A percentile compares a stretch with the other conserved stretches of the same genome.
Conservation (phyloP, 1,140 invertebrate genomes). For the Drosophila parvula region DNA sequence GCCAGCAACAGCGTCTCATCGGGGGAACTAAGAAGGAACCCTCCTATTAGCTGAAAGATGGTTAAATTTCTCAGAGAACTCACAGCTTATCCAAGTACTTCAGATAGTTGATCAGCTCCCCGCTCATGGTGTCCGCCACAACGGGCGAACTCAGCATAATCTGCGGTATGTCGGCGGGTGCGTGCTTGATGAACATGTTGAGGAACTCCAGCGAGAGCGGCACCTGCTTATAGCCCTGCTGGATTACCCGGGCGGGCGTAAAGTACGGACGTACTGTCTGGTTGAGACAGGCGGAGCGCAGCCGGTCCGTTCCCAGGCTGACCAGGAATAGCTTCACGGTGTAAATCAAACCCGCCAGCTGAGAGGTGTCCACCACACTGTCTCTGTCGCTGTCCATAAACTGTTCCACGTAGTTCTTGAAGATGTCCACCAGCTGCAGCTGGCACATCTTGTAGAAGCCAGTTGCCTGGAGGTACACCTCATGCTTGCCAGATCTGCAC, state of each 20-base stretch:
- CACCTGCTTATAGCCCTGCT: slow-evolving; percentile 74
- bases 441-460: slow-evolving; percentile 83
- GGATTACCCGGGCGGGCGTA: slow-evolving; percentile 63
- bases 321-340: slow-evolving; percentile 76
- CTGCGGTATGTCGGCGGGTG: slow-evolving; percentile 67
- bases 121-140: slow-evolving; percentile 78
- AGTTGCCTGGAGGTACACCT: slow-evolving; percentile 77
- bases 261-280: slow-evolving; percentile 72
- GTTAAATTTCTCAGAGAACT: slow-evolving; percentile 16
- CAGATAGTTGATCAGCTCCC: slow-evolving; percentile 76
- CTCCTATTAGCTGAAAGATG: too few relatives aligned
- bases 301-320: slow-evolving; percentile 70
- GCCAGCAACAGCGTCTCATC: too few relatives aligned
- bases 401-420: slow-evolving; percentile 67
- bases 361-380: slow-evolving; percentile 32
- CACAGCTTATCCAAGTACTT: slow-evolving; percentile 72
- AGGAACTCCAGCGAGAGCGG: slow-evolving; percentile 76
- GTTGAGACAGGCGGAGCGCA: slow-evolving; percentile 70
- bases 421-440: slow-evolving; percentile 75
- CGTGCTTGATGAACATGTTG: slow-evolving; percentile 79
- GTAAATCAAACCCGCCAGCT: slow-evolving; percentile 73
- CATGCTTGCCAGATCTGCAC: slow-evolving; percentile 69
- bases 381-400: slow-evolving; percentile 30
- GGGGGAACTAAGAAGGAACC: too few relatives aligned
- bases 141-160: slow-evolving; percentile 78